Evolutionary conservation across 2,888 invertebrate genomes (phyloP).

Genomic region (Cosmopolites sordidus): DNA sequence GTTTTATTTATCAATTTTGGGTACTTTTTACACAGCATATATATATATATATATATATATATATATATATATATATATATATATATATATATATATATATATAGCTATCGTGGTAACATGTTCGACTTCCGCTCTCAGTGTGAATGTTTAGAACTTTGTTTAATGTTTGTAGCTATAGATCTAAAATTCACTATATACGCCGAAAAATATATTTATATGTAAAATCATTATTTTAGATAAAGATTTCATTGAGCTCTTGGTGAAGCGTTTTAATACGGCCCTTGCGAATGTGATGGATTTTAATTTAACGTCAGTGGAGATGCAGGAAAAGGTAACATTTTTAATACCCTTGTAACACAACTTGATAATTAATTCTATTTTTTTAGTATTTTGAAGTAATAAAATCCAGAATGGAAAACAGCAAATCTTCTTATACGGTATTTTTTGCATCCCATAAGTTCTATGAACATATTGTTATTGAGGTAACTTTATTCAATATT

Average conservation of each 20-base stretch:
- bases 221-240: slow-evolving; percentile 38
- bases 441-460: slow-evolving; percentile 54
- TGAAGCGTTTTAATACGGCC: slow-evolving; percentile 33
- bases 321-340: slow-evolving; percentile 39
- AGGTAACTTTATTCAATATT: slow-evolving; percentile 45
- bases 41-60: no score
- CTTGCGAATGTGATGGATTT: slow-evolving; percentile 38
- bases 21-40: no score
- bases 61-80: no score
- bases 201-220: no score
- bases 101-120: no score
- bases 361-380: slow-evolving; percentile 4
- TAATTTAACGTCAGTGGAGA: slow-evolving; percentile 40
- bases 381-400: slow-evolving; percentile 54
- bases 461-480: slow-evolving; percentile 54
- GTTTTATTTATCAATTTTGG: no score
- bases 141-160: no score
- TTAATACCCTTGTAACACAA: no score
- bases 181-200: no score
- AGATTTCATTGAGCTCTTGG: slow-evolving; percentile 36
- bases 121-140: no score
- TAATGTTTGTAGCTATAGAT: no score
- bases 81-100: no score
- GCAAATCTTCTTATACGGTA: slow-evolving; percentile 52
- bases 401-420: slow-evolving; percentile 50